These are phyloP conservation scores for Epinephelus fuscoguttatus DNA, from an alignment of 2,113 vertebrate genomes.

Conservation along the genomic window DNA sequence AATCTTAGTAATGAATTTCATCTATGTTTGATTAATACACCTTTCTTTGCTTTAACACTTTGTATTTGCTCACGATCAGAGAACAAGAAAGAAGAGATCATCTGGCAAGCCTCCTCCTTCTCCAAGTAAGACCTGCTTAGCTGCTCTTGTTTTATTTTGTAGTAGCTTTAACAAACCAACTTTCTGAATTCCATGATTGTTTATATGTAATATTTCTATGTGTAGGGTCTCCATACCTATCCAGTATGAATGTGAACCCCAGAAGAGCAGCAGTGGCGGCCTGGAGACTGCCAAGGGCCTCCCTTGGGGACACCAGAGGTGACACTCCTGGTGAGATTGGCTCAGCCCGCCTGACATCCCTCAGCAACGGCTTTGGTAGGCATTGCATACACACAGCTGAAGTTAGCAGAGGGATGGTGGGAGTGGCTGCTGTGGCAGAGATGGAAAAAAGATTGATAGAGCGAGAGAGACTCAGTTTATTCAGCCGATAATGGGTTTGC, in stretches of 20 bases:
- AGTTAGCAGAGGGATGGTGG: not conserved
- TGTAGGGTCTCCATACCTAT: conserved; percentile 91
- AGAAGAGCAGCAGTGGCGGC: conserved; percentile 82
- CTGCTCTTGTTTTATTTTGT: not conserved
- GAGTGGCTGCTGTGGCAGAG: not conserved
- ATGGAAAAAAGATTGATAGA: not conserved
- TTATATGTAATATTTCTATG: conserved; percentile 24
- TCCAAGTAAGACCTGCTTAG: conserved; percentile 86
- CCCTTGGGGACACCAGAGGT: conserved; percentile 77
- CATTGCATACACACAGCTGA: conserved; percentile 8
- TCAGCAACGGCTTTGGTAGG: conserved; percentile 86
- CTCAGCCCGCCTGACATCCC: conserved; percentile 77
- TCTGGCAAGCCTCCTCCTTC: conserved; percentile 85
- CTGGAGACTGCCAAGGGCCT: conserved; percentile 84
- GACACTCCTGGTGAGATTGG: conserved; percentile 68
- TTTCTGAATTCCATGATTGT: not conserved
- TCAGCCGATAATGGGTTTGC: not conserved
- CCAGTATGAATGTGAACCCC: conserved; percentile 84
- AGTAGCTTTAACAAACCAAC: not conserved
- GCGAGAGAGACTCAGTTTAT: not conserved
- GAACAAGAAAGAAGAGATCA: conserved; percentile 82
- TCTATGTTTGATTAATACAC: not conserved
- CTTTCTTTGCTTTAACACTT: not conserved
- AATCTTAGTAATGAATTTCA: not conserved
- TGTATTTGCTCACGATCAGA: conserved; percentile 80